phyloP scores from a whole-genome alignment of 2,888 invertebrate genomes.

The Plagiodera versicolora region DNA sequence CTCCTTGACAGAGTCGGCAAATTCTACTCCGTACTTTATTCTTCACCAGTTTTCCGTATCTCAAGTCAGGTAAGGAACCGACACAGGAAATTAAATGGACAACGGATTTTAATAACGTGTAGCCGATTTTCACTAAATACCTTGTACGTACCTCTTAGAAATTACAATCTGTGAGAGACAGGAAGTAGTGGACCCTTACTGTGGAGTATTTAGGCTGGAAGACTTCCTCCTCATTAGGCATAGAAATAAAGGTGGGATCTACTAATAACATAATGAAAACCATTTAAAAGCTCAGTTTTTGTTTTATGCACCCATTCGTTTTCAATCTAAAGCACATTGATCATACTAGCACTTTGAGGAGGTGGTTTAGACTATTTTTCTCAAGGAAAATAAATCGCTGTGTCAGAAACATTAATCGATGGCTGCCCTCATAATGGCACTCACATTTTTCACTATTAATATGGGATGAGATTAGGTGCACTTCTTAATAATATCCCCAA shows the following conservation, averaged over 20 bases:
- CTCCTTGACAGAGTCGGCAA: not conserved
- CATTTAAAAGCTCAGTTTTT: not conserved
- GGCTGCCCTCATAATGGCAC: not conserved
- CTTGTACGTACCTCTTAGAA: not conserved
- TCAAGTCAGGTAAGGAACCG: slow-evolving; percentile 1
- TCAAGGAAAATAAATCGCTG: not conserved
- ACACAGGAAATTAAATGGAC: slow-evolving; percentile 1
- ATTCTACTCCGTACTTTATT: not conserved
- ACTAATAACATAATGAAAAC: not conserved
- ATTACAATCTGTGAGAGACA: not conserved
- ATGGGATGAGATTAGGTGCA: not conserved
- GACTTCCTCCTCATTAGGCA: not conserved
- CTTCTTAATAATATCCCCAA: too few relatives aligned
- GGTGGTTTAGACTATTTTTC: not conserved
- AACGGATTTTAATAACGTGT: not conserved
- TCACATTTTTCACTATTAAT: not conserved
- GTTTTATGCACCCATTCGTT: not conserved
- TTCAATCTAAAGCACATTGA: not conserved
- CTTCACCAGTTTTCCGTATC: not conserved
- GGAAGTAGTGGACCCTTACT: not conserved
- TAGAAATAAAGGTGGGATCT: not conserved
- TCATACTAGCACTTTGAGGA: not conserved
- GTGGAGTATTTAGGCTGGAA: not conserved
- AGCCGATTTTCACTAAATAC: not conserved
- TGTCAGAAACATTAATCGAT: not conserved